These are phyloP conservation scores for Tetranychus piercei DNA, from an alignment of 2,888 invertebrate species.

Conservation along the genomic window DNA sequence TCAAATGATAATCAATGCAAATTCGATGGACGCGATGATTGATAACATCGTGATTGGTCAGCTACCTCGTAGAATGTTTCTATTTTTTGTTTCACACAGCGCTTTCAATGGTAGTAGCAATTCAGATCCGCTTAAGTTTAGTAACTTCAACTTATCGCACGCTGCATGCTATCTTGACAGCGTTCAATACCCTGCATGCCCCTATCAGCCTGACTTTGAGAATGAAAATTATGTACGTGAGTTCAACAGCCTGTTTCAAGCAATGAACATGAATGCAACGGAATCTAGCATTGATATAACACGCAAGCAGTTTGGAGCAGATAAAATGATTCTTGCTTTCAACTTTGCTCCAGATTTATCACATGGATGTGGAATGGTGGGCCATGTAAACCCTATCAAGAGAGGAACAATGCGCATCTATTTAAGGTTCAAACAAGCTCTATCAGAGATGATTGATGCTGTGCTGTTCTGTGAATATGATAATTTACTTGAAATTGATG, in stretches of 20 bases:
- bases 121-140: constrained; percentile 27
- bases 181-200: constrained; percentile 25
- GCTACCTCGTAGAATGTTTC: constrained; percentile 29
- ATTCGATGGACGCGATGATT: constrained; percentile 27
- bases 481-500: constrained; percentile 4
- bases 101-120: constrained; percentile 26
- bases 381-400: background rate
- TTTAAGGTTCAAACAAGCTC: background rate
- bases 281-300: background rate
- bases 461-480: constrained; percentile 12
- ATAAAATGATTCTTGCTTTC: constrained; percentile 9
- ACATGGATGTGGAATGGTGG: constrained; percentile 6
- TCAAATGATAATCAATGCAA: constrained; percentile 27
- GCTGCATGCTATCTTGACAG: constrained; percentile 26
- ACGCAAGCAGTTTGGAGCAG: background rate
- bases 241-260: constrained; percentile 25
- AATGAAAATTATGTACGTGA: constrained; percentile 16
- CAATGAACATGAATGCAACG: background rate
- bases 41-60: constrained; percentile 30
- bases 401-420: constrained; percentile 11
- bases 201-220: constrained; percentile 23
- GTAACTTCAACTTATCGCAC: constrained; percentile 25
- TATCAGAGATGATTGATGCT: background rate
- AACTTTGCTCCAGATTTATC: constrained; percentile 15
- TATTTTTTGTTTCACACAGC: constrained; percentile 28